Percentiles rank a stretch among this genome's conserved stretches.
phyloP scores from a whole-genome alignment of 1,140 invertebrate species.

The Oreohelix idahoensis region DNA sequence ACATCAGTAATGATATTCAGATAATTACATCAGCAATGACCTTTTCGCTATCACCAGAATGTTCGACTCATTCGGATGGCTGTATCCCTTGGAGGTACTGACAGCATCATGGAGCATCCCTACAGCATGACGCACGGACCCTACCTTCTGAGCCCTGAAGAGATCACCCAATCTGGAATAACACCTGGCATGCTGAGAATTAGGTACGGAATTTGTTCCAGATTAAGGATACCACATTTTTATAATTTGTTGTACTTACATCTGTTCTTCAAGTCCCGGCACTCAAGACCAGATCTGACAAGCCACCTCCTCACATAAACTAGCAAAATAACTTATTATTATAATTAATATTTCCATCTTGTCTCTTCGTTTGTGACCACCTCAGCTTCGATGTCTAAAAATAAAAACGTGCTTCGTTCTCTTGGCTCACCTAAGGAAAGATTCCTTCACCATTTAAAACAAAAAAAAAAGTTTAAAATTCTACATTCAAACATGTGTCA shows the following conservation, averaged over 20 bases:
- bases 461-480: too few species aligned
- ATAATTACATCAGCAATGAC: too few species aligned
- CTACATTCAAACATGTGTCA: too few species aligned
- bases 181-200: conserved; percentile 88
- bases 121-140: conserved; percentile 74
- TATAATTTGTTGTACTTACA: background rate
- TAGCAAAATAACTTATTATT: background rate
- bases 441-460: too few species aligned
- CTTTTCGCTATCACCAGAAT: conserved; percentile 46
- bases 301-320: too few species aligned
- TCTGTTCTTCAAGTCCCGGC: too few species aligned
- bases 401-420: too few species aligned
- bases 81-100: conserved; percentile 94
- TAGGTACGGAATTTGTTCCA: conserved; percentile 49
- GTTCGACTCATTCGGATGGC: conserved; percentile 81
- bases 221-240: background rate
- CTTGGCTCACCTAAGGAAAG: too few species aligned
- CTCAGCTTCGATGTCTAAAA: too few species aligned
- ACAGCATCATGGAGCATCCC: conserved; percentile 82
- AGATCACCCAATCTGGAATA: conserved; percentile 84
- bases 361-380: too few species aligned
- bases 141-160: conserved; percentile 76
- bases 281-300: too few species aligned
- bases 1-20: too few species aligned
- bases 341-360: background rate